Evolutionary conservation across 2,113 vertebrate species (phyloP), one percentile per base, ranked within the genome.

Genomic region (Gymnorhina tibicen): DNA sequence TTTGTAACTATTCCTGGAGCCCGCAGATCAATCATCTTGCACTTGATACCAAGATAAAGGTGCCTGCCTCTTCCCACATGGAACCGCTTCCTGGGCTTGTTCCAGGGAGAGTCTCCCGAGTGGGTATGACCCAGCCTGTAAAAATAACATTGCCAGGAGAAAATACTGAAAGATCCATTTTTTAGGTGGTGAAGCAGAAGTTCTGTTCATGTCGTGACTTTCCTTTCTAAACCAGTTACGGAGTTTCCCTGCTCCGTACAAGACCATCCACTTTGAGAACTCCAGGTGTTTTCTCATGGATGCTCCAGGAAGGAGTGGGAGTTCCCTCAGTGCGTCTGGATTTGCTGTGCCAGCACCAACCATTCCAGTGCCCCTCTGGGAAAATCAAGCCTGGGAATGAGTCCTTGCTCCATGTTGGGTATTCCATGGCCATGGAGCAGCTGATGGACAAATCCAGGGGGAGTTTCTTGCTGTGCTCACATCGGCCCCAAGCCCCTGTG

Each of bases 1-100:
- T 59, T 59, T 94, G 95, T 76, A 63, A 35, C 95, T 97, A 96
- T 95, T 96, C 63, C 82, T 93, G 95, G 92, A 83, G 55, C 50
- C 67, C 24, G 6, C 70, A 94, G 95, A 93, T 97, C 94, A 90
- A 91, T 96, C 94, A 90, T 86, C 95, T 50, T 86, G 17, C 75
- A 7, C 82, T 89, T 37, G 78, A 63, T 91, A 39, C 82, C 13
- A 1, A 76, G 93, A 96, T 91, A 77, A 90, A 93, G 93, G 26
- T 94, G 85, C 83, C 72, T 76, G 47, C 35, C 63, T 69, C 66
- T 72, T 91, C 27, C 72, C 53, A 28, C 23, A 21, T 2, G 7
- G 85, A 75, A 32, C 56, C 64, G 0, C 72, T 91, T 92, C 89
- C 93, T 64, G 53, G 8, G 5, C 10, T 6, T 10, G 2, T 22